Conservation (phyloP, 2,113 vertebrate genomes). For the Nannobrachium achirus region DNA sequence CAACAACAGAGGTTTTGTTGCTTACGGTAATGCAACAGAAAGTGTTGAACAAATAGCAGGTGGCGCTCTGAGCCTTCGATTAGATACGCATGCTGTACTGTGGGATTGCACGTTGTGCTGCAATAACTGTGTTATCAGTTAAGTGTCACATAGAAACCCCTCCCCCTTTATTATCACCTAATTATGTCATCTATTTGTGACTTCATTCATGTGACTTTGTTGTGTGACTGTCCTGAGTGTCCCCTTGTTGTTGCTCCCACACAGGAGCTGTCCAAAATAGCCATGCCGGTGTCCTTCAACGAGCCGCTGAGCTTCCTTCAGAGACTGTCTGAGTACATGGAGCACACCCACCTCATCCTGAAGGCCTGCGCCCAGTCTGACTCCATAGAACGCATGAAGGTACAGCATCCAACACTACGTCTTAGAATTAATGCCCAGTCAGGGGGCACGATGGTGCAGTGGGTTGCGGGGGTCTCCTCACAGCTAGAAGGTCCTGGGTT, state of each 20-base stretch:
- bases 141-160: background rate
- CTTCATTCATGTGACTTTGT: background rate
- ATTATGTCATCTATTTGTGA: background rate
- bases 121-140: background rate
- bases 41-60: too few species aligned
- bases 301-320: constrained; percentile 97
- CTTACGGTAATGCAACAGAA: too few species aligned
- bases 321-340: constrained; percentile 97
- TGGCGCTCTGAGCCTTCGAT: too few species aligned
- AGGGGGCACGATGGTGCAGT: too few species aligned
- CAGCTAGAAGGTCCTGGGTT: too few species aligned
- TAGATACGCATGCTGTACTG: too few species aligned
- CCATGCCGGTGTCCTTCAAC: constrained; percentile 96
- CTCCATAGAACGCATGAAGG: constrained; percentile 94
- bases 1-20: too few species aligned
- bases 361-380: constrained; percentile 85
- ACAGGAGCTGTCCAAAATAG: constrained; percentile 97
- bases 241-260: too few species aligned
- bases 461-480: too few species aligned
- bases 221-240: too few species aligned
- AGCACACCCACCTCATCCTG: constrained; percentile 92
- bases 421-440: too few species aligned
- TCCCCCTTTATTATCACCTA: background rate
- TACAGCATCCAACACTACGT: constrained; percentile 41
- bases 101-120: background rate